phyloP scores from a whole-genome alignment of 92 coral and sea anemone genomes.

The Siderastrea radians region DNA sequence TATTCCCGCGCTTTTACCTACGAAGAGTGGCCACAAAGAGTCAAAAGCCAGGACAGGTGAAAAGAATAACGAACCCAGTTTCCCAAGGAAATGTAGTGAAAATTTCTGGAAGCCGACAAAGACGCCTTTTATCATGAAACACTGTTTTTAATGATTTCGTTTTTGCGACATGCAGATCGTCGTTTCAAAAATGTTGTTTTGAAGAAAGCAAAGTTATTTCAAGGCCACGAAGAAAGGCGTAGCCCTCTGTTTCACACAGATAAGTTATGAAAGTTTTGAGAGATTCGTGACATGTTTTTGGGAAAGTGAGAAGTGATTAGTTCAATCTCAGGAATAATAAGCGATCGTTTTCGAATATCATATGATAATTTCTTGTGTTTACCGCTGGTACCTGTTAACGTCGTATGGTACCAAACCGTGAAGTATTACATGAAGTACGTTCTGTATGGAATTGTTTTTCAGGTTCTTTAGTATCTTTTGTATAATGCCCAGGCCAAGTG shows the following conservation, averaged over 20 bases:
- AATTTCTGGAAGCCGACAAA: background rate
- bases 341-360: background rate
- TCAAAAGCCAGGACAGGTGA: slow-evolving; percentile 10
- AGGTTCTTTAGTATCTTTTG: too few species aligned
- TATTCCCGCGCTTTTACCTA: slow-evolving; percentile 39
- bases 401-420: too few species aligned
- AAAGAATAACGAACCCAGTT: background rate
- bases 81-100: background rate
- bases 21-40: background rate
- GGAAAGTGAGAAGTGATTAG: too few species aligned
- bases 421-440: background rate
- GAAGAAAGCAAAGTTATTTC: background rate
- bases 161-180: background rate
- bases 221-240: background rate
- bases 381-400: slow-evolving; percentile 12
- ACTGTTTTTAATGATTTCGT: background rate
- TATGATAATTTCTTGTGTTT: background rate
- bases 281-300: background rate
- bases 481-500: too few species aligned
- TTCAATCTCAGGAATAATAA: background rate
- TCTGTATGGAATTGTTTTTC: too few species aligned
- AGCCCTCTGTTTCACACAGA: background rate
- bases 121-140: background rate
- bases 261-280: background rate
- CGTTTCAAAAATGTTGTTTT: background rate